These are phyloP conservation scores for Xylota sylvarum DNA, from an alignment of 2,888 invertebrate species.

Conservation along the genomic window DNA sequence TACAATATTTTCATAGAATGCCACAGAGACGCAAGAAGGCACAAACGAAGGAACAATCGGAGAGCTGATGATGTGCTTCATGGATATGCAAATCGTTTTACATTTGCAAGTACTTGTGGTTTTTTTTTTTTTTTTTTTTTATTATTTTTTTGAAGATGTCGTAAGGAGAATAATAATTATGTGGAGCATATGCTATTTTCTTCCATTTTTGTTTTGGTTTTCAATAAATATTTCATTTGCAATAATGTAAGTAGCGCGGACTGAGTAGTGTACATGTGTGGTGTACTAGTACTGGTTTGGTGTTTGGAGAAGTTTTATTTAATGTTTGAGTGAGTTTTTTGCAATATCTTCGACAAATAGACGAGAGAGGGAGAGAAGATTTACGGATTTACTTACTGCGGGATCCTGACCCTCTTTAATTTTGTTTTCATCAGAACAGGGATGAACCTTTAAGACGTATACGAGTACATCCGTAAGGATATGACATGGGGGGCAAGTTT, in stretches of 20 bases:
- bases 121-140: background rate
- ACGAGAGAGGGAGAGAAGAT: too few species aligned
- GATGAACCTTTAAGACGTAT: too few species aligned
- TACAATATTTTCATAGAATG: conserved; percentile 1
- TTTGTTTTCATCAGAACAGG: too few species aligned
- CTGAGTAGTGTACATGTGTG: background rate
- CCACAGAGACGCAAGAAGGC: background rate
- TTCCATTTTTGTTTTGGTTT: background rate
- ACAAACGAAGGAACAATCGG: conserved; percentile 6
- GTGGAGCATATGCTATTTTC: background rate
- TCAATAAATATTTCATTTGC: background rate
- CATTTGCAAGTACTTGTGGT: conserved; percentile 18
- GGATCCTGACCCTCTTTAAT: too few species aligned
- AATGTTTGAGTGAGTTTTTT: background rate
- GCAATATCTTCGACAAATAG: too few species aligned
- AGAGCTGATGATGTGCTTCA: conserved; percentile 17
- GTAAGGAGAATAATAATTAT: background rate
- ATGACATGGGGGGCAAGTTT: too few species aligned
- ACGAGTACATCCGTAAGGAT: too few species aligned
- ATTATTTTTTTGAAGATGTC: background rate
- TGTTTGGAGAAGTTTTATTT: background rate
- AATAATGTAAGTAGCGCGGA: background rate
- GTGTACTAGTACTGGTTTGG: background rate
- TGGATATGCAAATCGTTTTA: conserved; percentile 36
- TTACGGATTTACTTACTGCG: too few species aligned